Percentiles rank a stretch among this genome's conserved stretches.
phyloP scores from a whole-genome alignment of 2,888 invertebrate genomes.

The Drosophila anomalata region DNA sequence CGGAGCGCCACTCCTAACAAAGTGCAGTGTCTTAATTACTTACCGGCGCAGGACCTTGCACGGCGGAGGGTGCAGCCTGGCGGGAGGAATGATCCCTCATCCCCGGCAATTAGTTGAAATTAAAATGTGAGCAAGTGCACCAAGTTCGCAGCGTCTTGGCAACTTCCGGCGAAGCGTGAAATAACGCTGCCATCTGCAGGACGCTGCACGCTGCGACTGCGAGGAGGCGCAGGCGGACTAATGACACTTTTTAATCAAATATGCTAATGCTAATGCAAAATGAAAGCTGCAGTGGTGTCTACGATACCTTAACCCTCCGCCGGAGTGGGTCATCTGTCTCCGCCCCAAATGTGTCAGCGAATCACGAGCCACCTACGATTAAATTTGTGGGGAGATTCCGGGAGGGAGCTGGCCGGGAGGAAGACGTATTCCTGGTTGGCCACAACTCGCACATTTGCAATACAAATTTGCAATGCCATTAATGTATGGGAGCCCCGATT shows the following conservation, averaged over 20 bases:
- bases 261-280: conserved; percentile 76
- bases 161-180: conserved; percentile 72
- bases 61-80: background rate
- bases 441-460: conserved; percentile 69
- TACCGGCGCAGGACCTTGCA: conserved; percentile 45
- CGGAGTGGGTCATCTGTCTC: background rate
- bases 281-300: conserved; percentile 24
- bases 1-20: conserved; percentile 64
- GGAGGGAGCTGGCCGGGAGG: background rate
- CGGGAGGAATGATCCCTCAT: conserved; percentile 20
- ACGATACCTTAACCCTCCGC: background rate
- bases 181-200: conserved; percentile 49
- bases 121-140: conserved; percentile 67
- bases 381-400: conserved; percentile 45
- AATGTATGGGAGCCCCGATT: conserved; percentile 57
- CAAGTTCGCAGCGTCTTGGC: conserved; percentile 63
- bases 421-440: conserved; percentile 20
- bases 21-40: conserved; percentile 76
- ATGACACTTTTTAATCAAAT: conserved; percentile 80
- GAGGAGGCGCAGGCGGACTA: conserved; percentile 47
- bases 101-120: conserved; percentile 75
- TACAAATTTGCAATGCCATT: conserved; percentile 76
- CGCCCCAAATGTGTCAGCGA: background rate
- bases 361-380: conserved; percentile 56
- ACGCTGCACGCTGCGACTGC: background rate